Evolutionary conservation across 2,113 vertebrate species (phyloP).

Genomic region (Poecile atricapillus): DNA sequence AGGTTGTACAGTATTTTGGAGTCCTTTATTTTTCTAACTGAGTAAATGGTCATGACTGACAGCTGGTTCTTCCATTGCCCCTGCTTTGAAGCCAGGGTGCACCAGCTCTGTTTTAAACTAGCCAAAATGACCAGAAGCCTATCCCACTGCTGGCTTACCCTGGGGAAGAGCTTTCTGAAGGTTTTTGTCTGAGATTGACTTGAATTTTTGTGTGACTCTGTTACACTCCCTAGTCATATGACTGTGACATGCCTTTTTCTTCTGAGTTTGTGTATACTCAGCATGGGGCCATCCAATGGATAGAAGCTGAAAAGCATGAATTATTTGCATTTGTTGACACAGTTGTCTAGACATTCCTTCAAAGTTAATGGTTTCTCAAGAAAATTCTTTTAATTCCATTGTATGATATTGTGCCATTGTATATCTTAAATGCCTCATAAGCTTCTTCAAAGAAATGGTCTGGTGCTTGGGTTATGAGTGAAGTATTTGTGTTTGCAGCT

Average conservation of each 20-base stretch:
- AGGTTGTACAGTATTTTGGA: constrained; percentile 64
- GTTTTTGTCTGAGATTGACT: constrained; percentile 40
- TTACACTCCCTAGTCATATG: constrained; percentile 58
- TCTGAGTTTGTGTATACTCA: constrained; percentile 71
- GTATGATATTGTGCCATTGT: constrained; percentile 63
- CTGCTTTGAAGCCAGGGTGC: background rate
- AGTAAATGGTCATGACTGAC: background rate
- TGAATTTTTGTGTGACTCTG: constrained; percentile 63
- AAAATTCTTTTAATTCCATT: constrained; percentile 67
- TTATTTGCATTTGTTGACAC: constrained; percentile 73
- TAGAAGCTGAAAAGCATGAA: constrained; percentile 67
- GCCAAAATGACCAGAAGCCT: constrained; percentile 42
- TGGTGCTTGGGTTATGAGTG: constrained; percentile 57
- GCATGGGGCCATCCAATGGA: constrained; percentile 69
- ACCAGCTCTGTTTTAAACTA: constrained; percentile 39
- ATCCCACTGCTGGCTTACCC: constrained; percentile 14
- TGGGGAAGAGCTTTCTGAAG: constrained; percentile 55
- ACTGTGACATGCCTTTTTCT: constrained; percentile 73
- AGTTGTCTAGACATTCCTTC: constrained; percentile 76
- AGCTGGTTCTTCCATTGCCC: background rate
- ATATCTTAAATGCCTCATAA: constrained; percentile 67
- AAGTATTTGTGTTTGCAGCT: constrained; percentile 56
- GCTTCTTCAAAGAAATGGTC: constrained; percentile 70
- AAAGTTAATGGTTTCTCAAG: constrained; percentile 67
- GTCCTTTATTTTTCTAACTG: constrained; percentile 45